A percentile compares a stretch with the other conserved stretches of the same genome.
Evolutionary conservation across 2,888 invertebrate genomes (phyloP).

Genomic region (Tethea ocularis): DNA sequence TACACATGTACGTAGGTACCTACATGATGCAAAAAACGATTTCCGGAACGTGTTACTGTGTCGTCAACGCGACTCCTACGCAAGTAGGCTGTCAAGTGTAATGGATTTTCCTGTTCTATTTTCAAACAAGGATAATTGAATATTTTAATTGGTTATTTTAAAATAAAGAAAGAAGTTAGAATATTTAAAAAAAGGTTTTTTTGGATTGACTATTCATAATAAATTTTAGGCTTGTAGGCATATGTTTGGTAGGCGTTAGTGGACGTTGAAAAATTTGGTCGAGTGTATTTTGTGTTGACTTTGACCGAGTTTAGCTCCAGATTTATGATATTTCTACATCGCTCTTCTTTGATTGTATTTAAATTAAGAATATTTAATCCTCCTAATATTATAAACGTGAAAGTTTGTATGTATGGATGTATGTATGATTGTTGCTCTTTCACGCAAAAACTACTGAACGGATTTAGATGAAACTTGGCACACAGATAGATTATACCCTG

Average conservation of each 20-base stretch:
- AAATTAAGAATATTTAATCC: too few relatives aligned
- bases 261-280: neutral
- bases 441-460: too few relatives aligned
- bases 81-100: neutral
- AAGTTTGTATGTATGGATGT: too few relatives aligned
- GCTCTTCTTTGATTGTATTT: neutral
- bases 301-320: neutral
- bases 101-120: neutral
- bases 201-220: neutral
- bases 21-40: neutral
- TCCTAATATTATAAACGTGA: too few relatives aligned
- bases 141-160: neutral
- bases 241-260: too few relatives aligned
- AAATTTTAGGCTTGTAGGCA: neutral
- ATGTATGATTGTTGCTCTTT: too few relatives aligned
- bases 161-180: neutral
- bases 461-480: too few relatives aligned
- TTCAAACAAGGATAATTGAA: neutral
- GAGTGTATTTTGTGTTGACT: neutral
- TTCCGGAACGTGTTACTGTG: neutral
- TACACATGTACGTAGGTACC: neutral
- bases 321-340: neutral
- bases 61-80: neutral
- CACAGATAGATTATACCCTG: too few relatives aligned
- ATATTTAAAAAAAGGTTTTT: neutral